Evolutionary conservation across 2,113 vertebrate genomes (phyloP).

Genomic region (Paralichthys olivaceus): DNA sequence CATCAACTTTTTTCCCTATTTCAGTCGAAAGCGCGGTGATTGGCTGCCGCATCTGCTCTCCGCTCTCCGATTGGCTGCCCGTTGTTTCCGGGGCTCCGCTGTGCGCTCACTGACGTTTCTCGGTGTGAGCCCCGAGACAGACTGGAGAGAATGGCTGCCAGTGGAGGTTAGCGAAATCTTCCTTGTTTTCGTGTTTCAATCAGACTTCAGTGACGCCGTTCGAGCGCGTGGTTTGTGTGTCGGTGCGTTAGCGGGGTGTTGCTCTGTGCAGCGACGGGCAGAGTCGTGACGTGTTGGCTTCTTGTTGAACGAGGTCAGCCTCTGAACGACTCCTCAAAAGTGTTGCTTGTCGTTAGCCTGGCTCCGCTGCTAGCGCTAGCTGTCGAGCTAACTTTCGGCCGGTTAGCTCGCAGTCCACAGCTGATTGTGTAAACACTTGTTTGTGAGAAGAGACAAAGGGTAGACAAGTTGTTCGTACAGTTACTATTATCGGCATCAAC

Average conservation of each 20-base stretch:
- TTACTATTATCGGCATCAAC: background rate
- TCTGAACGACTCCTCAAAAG: slow-evolving; percentile 64
- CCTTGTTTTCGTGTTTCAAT: slow-evolving; percentile 68
- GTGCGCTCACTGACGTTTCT: slow-evolving; percentile 76
- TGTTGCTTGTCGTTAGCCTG: slow-evolving; percentile 64
- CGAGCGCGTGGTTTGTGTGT: slow-evolving; percentile 46
- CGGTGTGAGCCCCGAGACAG: slow-evolving; percentile 79
- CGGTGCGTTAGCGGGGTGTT: background rate
- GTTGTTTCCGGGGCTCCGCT: slow-evolving; percentile 83
- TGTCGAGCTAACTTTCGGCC: slow-evolving; percentile 71
- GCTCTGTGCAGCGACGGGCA: background rate
- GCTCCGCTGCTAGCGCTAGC: slow-evolving; percentile 66
- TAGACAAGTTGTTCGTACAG: slow-evolving; percentile 4
- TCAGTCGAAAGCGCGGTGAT: slow-evolving; percentile 54
- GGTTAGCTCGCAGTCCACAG: slow-evolving; percentile 72
- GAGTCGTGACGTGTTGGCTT: slow-evolving; percentile 34
- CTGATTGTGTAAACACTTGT: slow-evolving; percentile 81
- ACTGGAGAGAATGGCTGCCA: slow-evolving; percentile 95
- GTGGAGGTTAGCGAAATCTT: slow-evolving; percentile 91
- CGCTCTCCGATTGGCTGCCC: slow-evolving; percentile 70
- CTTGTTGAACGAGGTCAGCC: slow-evolving; percentile 31
- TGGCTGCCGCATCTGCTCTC: slow-evolving; percentile 55
- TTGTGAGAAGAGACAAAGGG: slow-evolving; percentile 51
- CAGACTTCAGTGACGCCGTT: slow-evolving; percentile 35
- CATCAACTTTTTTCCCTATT: slow-evolving; percentile 44